Conservation (phyloP, 2,888 invertebrate species). For the Diachrysia chrysitis region DNA sequence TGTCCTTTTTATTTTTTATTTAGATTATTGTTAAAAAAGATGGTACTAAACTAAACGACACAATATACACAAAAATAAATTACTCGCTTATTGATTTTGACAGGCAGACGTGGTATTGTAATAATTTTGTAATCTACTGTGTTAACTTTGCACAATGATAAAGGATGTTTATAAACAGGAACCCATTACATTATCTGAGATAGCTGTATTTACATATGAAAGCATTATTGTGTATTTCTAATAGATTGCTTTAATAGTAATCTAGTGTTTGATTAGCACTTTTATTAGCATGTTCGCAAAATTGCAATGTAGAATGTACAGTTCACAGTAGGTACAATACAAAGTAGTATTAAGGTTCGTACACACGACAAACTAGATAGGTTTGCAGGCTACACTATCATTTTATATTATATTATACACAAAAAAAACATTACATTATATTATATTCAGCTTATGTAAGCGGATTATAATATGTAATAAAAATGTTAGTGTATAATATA, state of each 20-base stretch:
- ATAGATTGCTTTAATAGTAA: neutral
- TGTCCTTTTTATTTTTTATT: too few species aligned
- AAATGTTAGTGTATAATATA: too few species aligned
- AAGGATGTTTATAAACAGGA: conserved; percentile 14
- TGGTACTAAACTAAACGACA: too few species aligned
- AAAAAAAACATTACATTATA: too few species aligned
- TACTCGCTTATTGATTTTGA: too few species aligned
- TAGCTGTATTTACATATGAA: neutral
- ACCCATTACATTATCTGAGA: neutral
- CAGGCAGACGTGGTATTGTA: neutral
- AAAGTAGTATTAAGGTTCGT: neutral
- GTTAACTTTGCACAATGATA: conserved; percentile 43
- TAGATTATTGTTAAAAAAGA: too few species aligned
- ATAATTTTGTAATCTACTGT: conserved; percentile 36
- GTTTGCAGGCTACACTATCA: too few species aligned
- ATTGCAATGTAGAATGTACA: neutral
- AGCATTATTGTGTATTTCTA: neutral
- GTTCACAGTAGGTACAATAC: neutral
- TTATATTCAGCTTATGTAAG: too few species aligned
- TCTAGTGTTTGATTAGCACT: neutral
- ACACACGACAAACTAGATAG: too few species aligned
- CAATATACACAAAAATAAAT: too few species aligned
- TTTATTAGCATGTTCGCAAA: neutral
- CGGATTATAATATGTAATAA: too few species aligned
- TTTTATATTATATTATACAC: too few species aligned